phyloP scores from a whole-genome alignment of 2,888 invertebrate species.

The Nasonovia ribisnigri region DNA sequence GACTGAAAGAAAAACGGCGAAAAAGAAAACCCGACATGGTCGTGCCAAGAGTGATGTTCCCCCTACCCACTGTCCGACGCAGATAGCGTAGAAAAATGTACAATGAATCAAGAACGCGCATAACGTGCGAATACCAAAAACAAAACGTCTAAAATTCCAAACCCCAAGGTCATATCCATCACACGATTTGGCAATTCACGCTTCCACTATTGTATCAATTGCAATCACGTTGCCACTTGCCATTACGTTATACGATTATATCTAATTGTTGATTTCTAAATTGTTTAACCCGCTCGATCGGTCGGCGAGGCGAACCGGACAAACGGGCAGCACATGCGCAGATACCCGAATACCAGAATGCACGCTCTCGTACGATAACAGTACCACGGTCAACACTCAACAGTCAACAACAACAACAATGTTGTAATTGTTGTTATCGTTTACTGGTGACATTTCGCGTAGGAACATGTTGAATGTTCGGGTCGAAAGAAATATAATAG shows the following conservation, averaged over 20 bases:
- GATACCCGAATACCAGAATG: background rate
- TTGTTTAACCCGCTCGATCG: background rate
- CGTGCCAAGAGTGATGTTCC: background rate
- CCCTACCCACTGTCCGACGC: background rate
- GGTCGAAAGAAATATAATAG: background rate
- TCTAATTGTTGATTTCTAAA: background rate
- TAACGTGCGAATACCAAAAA: constrained; percentile 3
- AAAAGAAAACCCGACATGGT: background rate
- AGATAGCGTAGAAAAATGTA: background rate
- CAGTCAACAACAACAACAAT: background rate
- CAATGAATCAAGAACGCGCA: background rate
- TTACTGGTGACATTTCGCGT: too few species aligned
- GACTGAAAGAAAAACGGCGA: background rate
- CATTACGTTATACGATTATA: background rate
- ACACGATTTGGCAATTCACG: constrained; percentile 8
- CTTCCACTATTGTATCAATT: background rate
- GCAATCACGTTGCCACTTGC: background rate
- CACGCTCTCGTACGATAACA: background rate
- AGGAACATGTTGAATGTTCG: background rate
- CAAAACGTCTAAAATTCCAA: background rate
- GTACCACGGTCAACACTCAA: background rate
- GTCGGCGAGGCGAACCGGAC: background rate
- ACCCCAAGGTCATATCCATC: constrained; percentile 2
- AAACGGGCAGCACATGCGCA: background rate
- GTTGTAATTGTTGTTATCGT: background rate